Percentiles rank a stretch among this genome's conserved stretches.
Conservation (phyloP, 2,888 invertebrate genomes). For the Drosophila atripex region DNA sequence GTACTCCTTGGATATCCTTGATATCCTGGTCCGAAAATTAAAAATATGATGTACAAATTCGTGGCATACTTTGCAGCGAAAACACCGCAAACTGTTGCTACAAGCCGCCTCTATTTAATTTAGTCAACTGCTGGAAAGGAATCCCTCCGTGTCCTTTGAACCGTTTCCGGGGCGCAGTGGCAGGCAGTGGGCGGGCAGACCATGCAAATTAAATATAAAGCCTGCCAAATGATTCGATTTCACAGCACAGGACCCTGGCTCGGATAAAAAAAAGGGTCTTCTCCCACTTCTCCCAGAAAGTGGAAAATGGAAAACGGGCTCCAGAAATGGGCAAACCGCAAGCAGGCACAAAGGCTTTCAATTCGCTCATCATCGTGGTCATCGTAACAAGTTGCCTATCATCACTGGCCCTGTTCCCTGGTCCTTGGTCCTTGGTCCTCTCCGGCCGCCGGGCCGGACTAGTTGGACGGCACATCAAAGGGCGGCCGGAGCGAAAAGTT, state of each 20-base stretch:
- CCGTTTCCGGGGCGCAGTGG: background rate
- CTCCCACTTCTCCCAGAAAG: background rate
- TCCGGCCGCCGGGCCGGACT: conserved; percentile 10
- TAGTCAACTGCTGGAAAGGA: conserved; percentile 36
- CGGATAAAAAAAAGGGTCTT: conserved; percentile 17
- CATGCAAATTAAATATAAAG: conserved; percentile 75
- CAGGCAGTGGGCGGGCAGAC: conserved; percentile 16
- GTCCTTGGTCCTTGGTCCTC: conserved; percentile 9
- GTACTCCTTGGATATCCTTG: background rate
- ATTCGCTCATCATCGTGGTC: conserved; percentile 45
- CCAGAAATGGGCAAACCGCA: conserved; percentile 32
- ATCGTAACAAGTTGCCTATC: conserved; percentile 51
- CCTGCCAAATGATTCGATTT: conserved; percentile 70
- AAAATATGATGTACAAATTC: conserved; percentile 9
- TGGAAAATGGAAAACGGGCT: conserved; percentile 11
- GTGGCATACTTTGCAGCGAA: conserved; percentile 10
- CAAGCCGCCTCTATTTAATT: conserved; percentile 23
- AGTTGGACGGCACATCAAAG: conserved; percentile 40
- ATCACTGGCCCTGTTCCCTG: conserved; percentile 15
- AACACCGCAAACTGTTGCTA: conserved; percentile 22
- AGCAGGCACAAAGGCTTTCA: conserved; percentile 17
- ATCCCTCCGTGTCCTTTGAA: conserved; percentile 11
- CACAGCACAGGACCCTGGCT: conserved; percentile 11
- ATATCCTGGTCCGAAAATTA: background rate
- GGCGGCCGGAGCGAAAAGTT: conserved; percentile 22